Percentiles rank a stretch among this genome's conserved stretches.
These are phyloP conservation scores for Heterotis niloticus DNA, from an alignment of 2,113 vertebrate species.

Conservation along the genomic window DNA sequence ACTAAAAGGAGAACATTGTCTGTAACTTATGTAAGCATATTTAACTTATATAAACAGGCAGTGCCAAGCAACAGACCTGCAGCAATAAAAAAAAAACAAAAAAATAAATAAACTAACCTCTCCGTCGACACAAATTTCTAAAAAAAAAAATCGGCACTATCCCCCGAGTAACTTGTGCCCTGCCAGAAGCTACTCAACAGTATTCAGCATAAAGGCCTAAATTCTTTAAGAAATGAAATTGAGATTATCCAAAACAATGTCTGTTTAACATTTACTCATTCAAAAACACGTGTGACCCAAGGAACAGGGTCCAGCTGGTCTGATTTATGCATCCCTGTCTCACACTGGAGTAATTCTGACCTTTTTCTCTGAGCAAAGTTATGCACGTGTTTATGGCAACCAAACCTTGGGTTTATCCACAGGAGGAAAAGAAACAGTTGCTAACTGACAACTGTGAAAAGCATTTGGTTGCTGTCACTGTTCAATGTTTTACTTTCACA, in stretches of 20 bases:
- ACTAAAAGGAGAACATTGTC: not conserved
- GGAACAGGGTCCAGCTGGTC: no score
- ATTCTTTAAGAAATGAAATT: not conserved
- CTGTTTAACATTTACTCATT: conserved; percentile 30
- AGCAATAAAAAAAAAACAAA: no score
- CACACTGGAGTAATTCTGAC: no score
- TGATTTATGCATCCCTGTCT: no score
- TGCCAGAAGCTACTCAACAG: not conserved
- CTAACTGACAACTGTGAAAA: no score
- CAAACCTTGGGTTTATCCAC: no score
- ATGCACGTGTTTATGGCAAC: no score
- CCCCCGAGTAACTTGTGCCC: not conserved
- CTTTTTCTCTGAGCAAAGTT: no score
- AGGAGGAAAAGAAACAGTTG: no score
- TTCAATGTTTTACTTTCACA: no score
- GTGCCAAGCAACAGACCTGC: not conserved
- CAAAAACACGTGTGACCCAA: no score
- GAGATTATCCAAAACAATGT: not conserved
- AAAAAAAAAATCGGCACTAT: not conserved
- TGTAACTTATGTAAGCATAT: not conserved
- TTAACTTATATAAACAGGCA: not conserved
- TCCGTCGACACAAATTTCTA: not conserved
- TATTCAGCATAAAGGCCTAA: conserved; percentile 9
- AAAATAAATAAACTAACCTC: not conserved
- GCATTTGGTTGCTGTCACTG: no score